Percentiles rank a stretch among this genome's conserved stretches.
Evolutionary conservation across 2,797 vertebrate species (phyloP).

Genomic region (Babyrousa celebensis): DNA sequence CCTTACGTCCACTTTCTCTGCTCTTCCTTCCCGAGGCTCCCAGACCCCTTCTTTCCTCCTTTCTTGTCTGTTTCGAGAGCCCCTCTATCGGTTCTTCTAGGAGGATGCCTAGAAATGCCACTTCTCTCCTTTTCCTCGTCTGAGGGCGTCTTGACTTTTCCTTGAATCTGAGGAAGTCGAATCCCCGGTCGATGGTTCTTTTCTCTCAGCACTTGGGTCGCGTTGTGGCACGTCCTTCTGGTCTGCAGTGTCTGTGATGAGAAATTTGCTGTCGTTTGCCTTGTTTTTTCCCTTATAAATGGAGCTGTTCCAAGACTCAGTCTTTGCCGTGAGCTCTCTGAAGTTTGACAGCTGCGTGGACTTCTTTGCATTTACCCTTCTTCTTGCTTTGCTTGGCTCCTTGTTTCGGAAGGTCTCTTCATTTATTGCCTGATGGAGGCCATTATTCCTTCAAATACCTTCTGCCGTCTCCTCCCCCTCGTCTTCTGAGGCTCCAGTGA

Average conservation of each 20-base stretch:
- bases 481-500: background rate
- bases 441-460: background rate
- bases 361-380: background rate
- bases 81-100: too few relatives aligned
- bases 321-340: background rate
- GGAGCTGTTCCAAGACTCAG: background rate
- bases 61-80: background rate
- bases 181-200: background rate
- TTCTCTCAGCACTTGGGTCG: background rate
- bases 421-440: background rate
- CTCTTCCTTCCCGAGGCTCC: background rate
- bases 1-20: background rate
- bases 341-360: background rate
- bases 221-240: background rate
- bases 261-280: background rate
- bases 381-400: background rate
- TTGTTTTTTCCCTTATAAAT: background rate
- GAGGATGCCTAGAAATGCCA: too few relatives aligned
- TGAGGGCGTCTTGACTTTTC: background rate
- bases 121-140: background rate
- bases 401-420: background rate
- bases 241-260: background rate
- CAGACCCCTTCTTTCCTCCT: background rate
- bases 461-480: background rate
- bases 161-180: background rate